phyloP scores from a whole-genome alignment of 2,888 invertebrate genomes.

The Meandrusa payeni region DNA sequence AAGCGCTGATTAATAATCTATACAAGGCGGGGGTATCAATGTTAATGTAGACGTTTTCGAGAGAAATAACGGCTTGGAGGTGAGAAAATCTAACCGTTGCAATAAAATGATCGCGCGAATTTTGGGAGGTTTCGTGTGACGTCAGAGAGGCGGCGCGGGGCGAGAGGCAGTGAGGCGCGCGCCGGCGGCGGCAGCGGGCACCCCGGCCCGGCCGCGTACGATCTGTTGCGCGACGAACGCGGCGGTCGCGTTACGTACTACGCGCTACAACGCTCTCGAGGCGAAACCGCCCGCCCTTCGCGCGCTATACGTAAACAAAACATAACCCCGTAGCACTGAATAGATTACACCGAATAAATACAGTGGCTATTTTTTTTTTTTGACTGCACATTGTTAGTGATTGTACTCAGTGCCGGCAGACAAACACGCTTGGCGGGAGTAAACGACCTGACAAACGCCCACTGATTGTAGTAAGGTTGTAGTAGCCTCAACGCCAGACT shows the following conservation, averaged over 20 bases:
- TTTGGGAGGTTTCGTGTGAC: conserved; percentile 69
- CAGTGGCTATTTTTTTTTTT: conserved; percentile 46
- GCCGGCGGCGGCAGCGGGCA: conserved; percentile 50
- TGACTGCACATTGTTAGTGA: conserved; percentile 27
- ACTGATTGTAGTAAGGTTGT: conserved; percentile 63
- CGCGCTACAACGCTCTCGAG: conserved; percentile 30
- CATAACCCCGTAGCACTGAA: conserved; percentile 34
- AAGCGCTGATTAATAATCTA: conserved; percentile 11
- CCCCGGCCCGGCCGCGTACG: conserved; percentile 37
- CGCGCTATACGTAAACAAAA: conserved; percentile 61
- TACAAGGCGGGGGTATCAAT: conserved; percentile 6
- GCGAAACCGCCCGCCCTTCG: conserved; percentile 49
- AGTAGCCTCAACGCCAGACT: conserved; percentile 49
- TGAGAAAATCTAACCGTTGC: conserved; percentile 45
- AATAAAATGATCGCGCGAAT: conserved; percentile 55
- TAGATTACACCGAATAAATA: conserved; percentile 36
- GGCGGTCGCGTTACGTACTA: conserved; percentile 59
- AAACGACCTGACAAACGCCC: conserved; percentile 63
- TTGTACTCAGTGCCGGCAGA: conserved; percentile 39
- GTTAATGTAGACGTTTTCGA: conserved; percentile 4
- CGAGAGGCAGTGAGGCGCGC: conserved; percentile 30
- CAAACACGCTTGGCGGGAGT: conserved; percentile 44
- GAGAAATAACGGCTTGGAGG: conserved; percentile 15
- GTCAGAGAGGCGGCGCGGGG: conserved; percentile 53
- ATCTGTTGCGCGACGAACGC: conserved; percentile 74